Base-by-base conservation (phyloP, 2,797 vertebrate species). In the Muscicapa striata region DNA sequence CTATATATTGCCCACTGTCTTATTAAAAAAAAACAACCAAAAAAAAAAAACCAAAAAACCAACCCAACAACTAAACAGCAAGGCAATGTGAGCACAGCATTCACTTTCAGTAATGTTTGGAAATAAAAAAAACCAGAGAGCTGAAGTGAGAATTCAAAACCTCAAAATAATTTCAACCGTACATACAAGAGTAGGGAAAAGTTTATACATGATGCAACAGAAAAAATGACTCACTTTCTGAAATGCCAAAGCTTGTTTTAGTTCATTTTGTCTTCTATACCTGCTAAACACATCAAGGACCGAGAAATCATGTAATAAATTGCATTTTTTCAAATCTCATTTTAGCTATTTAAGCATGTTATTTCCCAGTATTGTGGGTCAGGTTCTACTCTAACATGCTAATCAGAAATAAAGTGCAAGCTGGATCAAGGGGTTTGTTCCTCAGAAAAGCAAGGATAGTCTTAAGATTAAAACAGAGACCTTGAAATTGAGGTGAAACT, bases 131-230 rank as follows among this genome's bases (percentile, higher is more conserved):
- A 97, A 95, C 1, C 90, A 93, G 93, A 91, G 72, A 89, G 49
- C 9, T 90, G 91, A 97, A 95, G 93, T 93, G 81, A 97, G 94
- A 97, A 96, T 91, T 95, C 94, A 97, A 97, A 97, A 94, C 94
- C 94, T 96, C 93, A 94, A 95, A 95, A 80, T 90, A 95, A 95
- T 97, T 95, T 95, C 46, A 83, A 90, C 88, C 95, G 93, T 89
- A 97, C 84, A 94, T 93, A 94, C 70, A 94, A 0, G 49, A 93
- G 84, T 95, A 96, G 80, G 94, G 89, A 87, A 95, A 96, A 85
- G 93, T 94, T 96, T 94, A 84, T 72, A 96, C 85, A 92, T 84
- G 95, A 96, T 96, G 88, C 95, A 96, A 96, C 74, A 96, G 96
- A 93, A 95, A 96, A 97, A 94, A 54, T 57, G 70, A 96, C 94